A percentile compares a stretch with the other conserved stretches of the same genome.
phyloP scores from a whole-genome alignment of 2,113 vertebrate species.

The Hystrix cristata region DNA sequence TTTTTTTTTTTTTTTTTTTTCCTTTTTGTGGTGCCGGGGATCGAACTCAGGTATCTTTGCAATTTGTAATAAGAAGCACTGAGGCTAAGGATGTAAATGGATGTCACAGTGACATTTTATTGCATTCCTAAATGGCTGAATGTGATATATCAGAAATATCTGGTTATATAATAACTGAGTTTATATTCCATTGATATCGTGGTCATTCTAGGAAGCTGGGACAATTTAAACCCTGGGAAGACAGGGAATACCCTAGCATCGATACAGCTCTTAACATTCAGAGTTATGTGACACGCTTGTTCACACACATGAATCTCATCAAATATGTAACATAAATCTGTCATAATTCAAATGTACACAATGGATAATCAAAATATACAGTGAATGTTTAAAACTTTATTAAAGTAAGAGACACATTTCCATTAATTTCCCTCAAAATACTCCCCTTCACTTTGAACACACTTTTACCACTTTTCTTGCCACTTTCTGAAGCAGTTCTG shows the following conservation, averaged over 20 bases:
- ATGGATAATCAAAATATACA: not conserved
- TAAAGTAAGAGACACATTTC: not conserved
- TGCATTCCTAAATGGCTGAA: not conserved
- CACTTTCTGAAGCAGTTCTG: not conserved
- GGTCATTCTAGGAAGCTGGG: not conserved
- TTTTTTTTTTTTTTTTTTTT: too few relatives aligned
- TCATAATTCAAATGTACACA: not conserved
- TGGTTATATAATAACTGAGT: not conserved
- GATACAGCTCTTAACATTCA: not conserved
- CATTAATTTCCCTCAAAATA: not conserved
- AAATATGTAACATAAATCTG: not conserved
- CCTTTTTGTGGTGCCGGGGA: too few relatives aligned
- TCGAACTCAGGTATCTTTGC: not conserved
- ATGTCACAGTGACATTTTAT: not conserved
- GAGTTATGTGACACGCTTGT: not conserved
- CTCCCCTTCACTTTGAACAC: not conserved
- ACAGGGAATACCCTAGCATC: not conserved
- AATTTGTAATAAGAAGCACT: not conserved
- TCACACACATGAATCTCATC: not conserved
- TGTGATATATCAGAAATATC: not conserved
- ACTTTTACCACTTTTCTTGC: not conserved
- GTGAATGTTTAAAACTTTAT: not conserved
- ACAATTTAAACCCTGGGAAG: not conserved
- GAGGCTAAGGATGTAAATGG: not conserved
- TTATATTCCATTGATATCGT: not conserved